A percentile compares a stretch with the other conserved stretches of the same genome.
phyloP scores from a whole-genome alignment of 2,888 invertebrate genomes.

The Dicycla oo region DNA sequence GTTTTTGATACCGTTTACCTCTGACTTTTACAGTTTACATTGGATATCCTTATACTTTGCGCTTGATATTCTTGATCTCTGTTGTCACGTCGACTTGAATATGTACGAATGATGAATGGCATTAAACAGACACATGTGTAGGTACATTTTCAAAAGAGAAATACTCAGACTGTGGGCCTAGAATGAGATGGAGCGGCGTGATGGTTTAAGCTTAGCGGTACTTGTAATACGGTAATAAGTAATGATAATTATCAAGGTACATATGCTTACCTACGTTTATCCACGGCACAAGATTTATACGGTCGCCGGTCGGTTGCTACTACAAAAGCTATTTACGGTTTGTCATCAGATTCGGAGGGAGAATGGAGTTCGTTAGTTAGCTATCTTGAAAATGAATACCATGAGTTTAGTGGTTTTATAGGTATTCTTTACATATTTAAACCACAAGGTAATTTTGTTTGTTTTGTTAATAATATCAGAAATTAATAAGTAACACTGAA shows the following conservation, averaged over 20 bases:
- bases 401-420: neutral
- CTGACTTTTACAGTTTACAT: neutral
- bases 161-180: neutral
- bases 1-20: neutral
- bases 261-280: too few species aligned
- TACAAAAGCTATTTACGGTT: neutral
- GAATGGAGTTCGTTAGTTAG: neutral
- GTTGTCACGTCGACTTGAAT: neutral
- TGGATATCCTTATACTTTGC: neutral
- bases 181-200: neutral
- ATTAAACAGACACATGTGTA: neutral
- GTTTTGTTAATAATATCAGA: neutral
- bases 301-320: neutral
- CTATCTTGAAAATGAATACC: too few species aligned
- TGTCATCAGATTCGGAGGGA: neutral
- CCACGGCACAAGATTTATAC: too few species aligned
- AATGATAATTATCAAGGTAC: too few species aligned
- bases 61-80: constrained; percentile 5
- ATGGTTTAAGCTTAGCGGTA: neutral
- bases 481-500: neutral
- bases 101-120: neutral
- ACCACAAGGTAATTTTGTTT: neutral
- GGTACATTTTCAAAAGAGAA: neutral
- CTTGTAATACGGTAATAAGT: too few species aligned
- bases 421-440: neutral